Conservation (phyloP, 23 tunicate genomes). For the Halocynthia roretzi region DNA sequence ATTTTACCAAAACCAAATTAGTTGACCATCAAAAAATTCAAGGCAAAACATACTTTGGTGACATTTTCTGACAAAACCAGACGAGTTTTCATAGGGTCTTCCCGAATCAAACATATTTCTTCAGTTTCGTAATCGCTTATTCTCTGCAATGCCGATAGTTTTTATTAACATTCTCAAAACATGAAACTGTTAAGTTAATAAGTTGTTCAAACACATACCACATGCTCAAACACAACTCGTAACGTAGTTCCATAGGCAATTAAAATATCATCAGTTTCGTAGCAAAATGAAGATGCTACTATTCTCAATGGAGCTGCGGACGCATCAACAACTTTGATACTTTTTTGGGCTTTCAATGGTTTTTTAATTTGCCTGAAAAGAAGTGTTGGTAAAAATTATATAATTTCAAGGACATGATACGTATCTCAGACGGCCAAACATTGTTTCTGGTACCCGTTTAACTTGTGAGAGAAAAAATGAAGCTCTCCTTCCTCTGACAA, state of each 20-base stretch:
- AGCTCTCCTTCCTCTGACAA: constrained; percentile 44
- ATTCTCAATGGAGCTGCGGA: constrained; percentile 30
- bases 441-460: constrained; percentile 50
- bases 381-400: constrained; percentile 2
- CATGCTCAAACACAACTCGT: constrained; percentile 35
- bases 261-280: constrained; percentile 16
- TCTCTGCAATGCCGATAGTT: constrained; percentile 29
- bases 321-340: constrained; percentile 31
- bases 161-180: not conserved
- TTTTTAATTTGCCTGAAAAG: constrained; percentile 39
- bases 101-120: constrained; percentile 48
- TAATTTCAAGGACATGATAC: not conserved
- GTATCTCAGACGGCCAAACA: not conserved
- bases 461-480: constrained; percentile 41
- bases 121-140: constrained; percentile 26
- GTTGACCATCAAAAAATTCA: not conserved
- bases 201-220: constrained; percentile 30
- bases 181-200: not conserved
- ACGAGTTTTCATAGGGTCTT: constrained; percentile 56
- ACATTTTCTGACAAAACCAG: constrained; percentile 32
- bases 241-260: constrained; percentile 55
- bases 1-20: not conserved
- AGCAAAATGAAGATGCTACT: constrained; percentile 31
- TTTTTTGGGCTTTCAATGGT: constrained; percentile 36
- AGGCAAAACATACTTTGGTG: constrained; percentile 29